These are phyloP conservation scores for Embidobia sp. DNA, from an alignment of 2,888 invertebrate genomes.

Conservation along the genomic window DNA sequence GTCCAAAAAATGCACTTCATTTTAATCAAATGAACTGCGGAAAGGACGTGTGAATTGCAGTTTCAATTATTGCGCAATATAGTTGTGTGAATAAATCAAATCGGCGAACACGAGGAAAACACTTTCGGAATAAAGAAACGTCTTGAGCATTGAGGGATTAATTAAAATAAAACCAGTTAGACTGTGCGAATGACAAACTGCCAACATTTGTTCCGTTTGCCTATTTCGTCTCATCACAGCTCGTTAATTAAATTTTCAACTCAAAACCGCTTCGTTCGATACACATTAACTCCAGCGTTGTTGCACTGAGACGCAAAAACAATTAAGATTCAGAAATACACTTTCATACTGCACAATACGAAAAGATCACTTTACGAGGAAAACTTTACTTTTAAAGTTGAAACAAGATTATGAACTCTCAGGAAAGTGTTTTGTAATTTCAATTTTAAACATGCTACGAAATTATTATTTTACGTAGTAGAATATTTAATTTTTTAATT, in stretches of 20 bases:
- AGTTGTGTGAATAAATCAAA: not conserved
- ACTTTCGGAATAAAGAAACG: not conserved
- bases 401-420: not conserved
- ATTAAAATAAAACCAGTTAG: slow-evolving; percentile 9
- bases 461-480: too few relatives aligned
- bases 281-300: not conserved
- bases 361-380: too few relatives aligned
- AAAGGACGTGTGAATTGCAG: too few relatives aligned
- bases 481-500: too few relatives aligned
- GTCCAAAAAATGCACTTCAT: too few relatives aligned
- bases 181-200: not conserved
- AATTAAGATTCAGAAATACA: not conserved
- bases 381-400: too few relatives aligned
- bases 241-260: slow-evolving; percentile 1
- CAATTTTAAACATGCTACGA: too few relatives aligned
- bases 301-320: not conserved
- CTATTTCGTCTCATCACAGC: not conserved
- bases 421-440: too few relatives aligned
- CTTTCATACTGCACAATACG: not conserved
- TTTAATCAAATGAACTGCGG: too few relatives aligned
- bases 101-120: not conserved
- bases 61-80: not conserved
- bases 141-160: slow-evolving; percentile 6
- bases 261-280: not conserved
- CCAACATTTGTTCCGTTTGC: slow-evolving; percentile 1